These are phyloP conservation scores for Labeo rohita DNA, from an alignment of 2,113 vertebrate species.

Conservation along the genomic window DNA sequence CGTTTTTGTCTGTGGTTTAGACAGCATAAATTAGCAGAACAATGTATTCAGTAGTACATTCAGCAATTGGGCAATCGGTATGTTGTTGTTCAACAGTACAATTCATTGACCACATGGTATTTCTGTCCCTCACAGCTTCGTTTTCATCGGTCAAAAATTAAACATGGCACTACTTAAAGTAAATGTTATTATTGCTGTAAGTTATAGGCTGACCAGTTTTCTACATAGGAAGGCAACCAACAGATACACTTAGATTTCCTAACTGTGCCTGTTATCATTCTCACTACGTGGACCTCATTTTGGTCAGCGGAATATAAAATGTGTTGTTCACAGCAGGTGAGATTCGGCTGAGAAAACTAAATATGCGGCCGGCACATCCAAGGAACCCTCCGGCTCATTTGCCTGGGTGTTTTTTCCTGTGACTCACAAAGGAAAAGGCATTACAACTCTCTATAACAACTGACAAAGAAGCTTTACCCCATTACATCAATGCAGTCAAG, in stretches of 20 bases:
- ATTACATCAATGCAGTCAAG: slow-evolving; percentile 26
- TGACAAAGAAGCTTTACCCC: slow-evolving; percentile 21
- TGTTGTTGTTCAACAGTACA: too few species aligned
- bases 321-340: slow-evolving; percentile 1
- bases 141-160: too few species aligned
- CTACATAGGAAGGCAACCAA: background rate
- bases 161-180: too few species aligned
- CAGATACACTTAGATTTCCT: background rate
- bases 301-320: background rate
- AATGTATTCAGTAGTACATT: too few species aligned
- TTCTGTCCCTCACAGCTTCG: too few species aligned
- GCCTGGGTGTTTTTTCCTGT: background rate
- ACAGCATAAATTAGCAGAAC: too few species aligned
- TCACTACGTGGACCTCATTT: background rate
- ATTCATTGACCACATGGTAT: too few species aligned
- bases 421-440: background rate
- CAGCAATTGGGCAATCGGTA: too few species aligned
- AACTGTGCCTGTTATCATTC: background rate
- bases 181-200: background rate
- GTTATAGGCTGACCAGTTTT: background rate
- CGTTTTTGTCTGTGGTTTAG: too few species aligned
- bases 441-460: slow-evolving; percentile 4
- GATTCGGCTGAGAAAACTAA: background rate
- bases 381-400: slow-evolving; percentile 22
- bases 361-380: background rate